Conservation (phyloP, 2,888 invertebrate species). For the Calameuta pallipes region DNA sequence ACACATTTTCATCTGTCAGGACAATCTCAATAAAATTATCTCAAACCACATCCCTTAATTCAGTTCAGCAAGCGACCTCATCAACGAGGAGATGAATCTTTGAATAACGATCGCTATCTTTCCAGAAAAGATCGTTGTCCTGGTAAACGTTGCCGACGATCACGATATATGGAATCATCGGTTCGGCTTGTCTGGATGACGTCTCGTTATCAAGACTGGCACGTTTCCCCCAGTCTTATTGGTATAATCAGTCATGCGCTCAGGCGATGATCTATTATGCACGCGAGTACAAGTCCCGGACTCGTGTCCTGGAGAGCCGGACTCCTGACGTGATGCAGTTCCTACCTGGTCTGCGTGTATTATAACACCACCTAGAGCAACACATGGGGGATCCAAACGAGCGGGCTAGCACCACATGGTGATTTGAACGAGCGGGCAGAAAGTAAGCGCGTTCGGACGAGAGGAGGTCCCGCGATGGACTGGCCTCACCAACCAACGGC, state of each 20-base stretch:
- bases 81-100: background rate
- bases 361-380: background rate
- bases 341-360: background rate
- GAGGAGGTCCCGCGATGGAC: slow-evolving; percentile 65
- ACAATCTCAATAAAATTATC: background rate
- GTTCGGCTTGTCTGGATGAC: background rate
- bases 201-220: background rate
- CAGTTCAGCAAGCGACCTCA: background rate
- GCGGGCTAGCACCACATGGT: slow-evolving; percentile 41
- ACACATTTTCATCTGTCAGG: background rate
- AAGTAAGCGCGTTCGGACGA: slow-evolving; percentile 61
- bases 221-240: background rate
- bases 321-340: background rate
- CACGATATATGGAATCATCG: background rate
- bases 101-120: background rate
- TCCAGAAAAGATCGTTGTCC: background rate
- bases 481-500: slow-evolving; percentile 56
- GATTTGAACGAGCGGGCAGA: slow-evolving; percentile 56
- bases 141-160: background rate
- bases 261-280: background rate
- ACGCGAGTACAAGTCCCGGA: background rate
- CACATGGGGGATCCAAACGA: slow-evolving; percentile 30
- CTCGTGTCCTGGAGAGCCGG: background rate
- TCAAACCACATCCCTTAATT: background rate
- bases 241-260: background rate